These are phyloP conservation scores for Bradypus variegatus DNA, from an alignment of 2,797 vertebrate genomes.

Conservation along the genomic window DNA sequence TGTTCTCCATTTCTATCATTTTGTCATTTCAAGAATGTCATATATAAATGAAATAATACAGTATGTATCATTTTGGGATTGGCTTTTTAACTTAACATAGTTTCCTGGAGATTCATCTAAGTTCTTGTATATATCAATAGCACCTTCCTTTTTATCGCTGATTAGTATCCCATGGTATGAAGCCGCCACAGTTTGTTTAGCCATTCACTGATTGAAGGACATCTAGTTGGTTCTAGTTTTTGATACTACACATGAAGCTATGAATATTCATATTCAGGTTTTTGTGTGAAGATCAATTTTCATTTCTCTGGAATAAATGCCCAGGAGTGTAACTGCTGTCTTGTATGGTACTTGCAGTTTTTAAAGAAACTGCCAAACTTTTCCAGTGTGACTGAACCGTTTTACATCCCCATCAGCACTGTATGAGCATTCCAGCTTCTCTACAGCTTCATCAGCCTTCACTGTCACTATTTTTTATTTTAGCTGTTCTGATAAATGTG, in stretches of 20 bases:
- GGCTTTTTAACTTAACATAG: too few relatives aligned
- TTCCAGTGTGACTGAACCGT: not conserved
- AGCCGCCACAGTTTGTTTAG: not conserved
- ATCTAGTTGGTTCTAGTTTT: not conserved
- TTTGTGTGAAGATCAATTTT: constrained; percentile 3
- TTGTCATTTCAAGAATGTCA: not conserved
- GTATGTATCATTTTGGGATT: not conserved
- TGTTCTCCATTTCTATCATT: constrained; percentile 12
- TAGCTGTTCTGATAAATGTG: not conserved
- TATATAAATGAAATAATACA: not conserved
- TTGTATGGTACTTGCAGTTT: not conserved
- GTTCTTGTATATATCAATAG: too few relatives aligned
- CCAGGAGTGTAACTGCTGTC: not conserved
- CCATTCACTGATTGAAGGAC: not conserved
- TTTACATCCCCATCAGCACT: not conserved
- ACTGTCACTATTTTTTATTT: not conserved
- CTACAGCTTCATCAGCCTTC: not conserved
- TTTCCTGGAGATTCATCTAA: too few relatives aligned
- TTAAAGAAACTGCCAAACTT: not conserved
- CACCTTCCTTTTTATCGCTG: too few relatives aligned
- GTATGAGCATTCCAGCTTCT: not conserved
- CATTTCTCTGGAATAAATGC: constrained; percentile 20
- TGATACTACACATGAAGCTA: not conserved
- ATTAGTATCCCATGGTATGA: too few relatives aligned
- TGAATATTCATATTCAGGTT: not conserved